Percentiles rank a stretch among this genome's conserved stretches.
Conservation (phyloP, 2,797 vertebrate genomes). For the Anolis apletophallus region DNA sequence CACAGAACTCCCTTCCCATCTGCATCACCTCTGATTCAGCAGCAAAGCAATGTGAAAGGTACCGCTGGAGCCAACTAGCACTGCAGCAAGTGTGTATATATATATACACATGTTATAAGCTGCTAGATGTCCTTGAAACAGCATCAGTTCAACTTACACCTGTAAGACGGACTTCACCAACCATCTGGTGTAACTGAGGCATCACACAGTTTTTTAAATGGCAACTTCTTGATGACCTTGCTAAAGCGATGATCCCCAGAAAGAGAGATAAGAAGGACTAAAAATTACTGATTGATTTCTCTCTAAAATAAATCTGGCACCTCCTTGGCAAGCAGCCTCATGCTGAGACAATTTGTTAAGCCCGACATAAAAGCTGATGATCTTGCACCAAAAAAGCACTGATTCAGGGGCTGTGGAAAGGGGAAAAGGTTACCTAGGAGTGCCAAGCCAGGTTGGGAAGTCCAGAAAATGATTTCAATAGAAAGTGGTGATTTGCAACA, state of each 20-base stretch:
- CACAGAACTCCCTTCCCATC: not conserved
- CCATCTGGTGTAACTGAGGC: not conserved
- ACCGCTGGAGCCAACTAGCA: not conserved
- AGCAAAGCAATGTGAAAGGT: conserved; percentile 34
- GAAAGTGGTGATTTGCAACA: not conserved
- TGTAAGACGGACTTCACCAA: not conserved
- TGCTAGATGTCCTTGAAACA: not conserved
- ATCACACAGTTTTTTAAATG: not conserved
- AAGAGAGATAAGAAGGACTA: conserved; percentile 8
- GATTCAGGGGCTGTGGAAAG: conserved; percentile 22
- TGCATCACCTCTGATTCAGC: conserved; percentile 43
- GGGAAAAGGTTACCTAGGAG: not conserved
- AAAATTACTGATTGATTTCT: conserved; percentile 38
- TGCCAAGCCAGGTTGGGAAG: not conserved
- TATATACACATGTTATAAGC: not conserved
- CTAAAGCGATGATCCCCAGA: not conserved
- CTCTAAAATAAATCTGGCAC: conserved; percentile 40
- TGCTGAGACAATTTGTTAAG: conserved; percentile 44
- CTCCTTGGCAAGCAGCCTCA: conserved; percentile 23
- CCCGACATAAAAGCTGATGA: conserved; percentile 21
- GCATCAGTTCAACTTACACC: conserved; percentile 1
- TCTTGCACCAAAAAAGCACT: conserved; percentile 32
- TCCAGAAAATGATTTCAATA: not conserved
- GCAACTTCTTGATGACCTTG: not conserved
- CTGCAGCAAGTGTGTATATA: not conserved